Conservation (phyloP, 2,113 vertebrate species). For the Ochotona curzoniae region DNA sequence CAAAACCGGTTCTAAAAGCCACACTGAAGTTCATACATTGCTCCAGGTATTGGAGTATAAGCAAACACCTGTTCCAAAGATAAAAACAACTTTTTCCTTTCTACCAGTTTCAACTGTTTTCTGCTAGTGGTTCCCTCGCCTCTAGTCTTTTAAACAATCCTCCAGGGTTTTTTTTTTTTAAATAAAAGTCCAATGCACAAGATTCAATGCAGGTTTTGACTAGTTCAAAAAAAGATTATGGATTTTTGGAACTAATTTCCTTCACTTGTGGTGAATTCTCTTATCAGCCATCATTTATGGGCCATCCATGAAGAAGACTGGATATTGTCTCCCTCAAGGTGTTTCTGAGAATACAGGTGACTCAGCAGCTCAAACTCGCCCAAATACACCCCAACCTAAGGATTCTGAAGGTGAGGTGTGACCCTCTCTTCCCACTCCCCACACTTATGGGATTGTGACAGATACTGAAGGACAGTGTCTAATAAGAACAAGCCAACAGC, state of each 20-base stretch:
- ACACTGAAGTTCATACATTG: background rate
- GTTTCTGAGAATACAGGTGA: background rate
- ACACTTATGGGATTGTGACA: background rate
- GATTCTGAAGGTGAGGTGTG: background rate
- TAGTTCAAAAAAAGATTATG: background rate
- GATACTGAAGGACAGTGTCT: background rate
- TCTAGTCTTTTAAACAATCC: background rate
- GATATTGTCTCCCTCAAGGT: constrained; percentile 24
- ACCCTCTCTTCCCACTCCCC: background rate
- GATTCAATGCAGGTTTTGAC: background rate
- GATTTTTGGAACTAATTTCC: constrained; percentile 44
- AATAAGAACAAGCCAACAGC: background rate
- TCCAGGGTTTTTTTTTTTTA: background rate
- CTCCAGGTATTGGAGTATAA: background rate
- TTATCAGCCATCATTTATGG: constrained; percentile 39
- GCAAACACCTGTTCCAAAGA: no score
- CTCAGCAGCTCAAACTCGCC: background rate
- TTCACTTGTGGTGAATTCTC: constrained; percentile 40
- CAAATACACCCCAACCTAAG: background rate
- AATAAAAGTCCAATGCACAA: background rate
- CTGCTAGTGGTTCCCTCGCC: background rate
- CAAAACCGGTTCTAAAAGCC: background rate
- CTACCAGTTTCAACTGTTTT: no score
- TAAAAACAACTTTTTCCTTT: background rate
- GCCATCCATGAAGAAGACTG: background rate